These are phyloP conservation scores for Leptoclinus maculatus DNA, from an alignment of 2,797 vertebrate genomes.

Conservation along the genomic window DNA sequence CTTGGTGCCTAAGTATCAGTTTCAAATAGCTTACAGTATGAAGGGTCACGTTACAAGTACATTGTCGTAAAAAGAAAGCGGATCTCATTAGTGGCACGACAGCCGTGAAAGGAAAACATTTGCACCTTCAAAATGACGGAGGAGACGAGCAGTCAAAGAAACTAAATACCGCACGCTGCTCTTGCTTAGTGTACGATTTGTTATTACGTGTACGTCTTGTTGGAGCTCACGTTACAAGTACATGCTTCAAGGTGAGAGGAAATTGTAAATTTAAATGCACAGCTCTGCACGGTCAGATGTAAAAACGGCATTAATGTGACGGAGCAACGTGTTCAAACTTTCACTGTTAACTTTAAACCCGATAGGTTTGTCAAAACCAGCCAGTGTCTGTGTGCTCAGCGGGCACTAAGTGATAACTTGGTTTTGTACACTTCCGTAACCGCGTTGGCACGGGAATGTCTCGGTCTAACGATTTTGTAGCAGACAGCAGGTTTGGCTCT, in stretches of 20 bases:
- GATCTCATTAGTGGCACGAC: neutral
- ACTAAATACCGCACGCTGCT: neutral
- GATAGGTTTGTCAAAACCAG: constrained; percentile 16
- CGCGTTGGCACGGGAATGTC: neutral
- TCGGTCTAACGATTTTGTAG: constrained; percentile 2
- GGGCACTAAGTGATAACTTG: constrained; percentile 6
- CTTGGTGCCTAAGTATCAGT: neutral
- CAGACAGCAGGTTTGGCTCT: constrained; percentile 40
- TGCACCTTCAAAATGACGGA: neutral
- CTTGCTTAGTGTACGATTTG: neutral
- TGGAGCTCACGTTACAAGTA: neutral
- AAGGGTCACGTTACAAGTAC: neutral
- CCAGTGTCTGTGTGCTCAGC: neutral
- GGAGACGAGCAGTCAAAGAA: neutral
- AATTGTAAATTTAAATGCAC: neutral
- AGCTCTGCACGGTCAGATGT: constrained; percentile 1
- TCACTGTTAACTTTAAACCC: constrained; percentile 19
- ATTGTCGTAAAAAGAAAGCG: neutral
- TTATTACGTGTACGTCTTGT: neutral
- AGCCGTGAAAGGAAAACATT: constrained; percentile 7
- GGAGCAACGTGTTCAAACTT: constrained; percentile 7
- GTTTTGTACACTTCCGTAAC: constrained; percentile 8
- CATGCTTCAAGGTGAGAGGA: neutral
- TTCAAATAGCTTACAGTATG: neutral
- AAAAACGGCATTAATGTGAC: constrained; percentile 21